Percentiles rank a stretch among this genome's conserved stretches.
Conservation (phyloP, 2,888 invertebrate species). For the Trichogramma dendrolimi region DNA sequence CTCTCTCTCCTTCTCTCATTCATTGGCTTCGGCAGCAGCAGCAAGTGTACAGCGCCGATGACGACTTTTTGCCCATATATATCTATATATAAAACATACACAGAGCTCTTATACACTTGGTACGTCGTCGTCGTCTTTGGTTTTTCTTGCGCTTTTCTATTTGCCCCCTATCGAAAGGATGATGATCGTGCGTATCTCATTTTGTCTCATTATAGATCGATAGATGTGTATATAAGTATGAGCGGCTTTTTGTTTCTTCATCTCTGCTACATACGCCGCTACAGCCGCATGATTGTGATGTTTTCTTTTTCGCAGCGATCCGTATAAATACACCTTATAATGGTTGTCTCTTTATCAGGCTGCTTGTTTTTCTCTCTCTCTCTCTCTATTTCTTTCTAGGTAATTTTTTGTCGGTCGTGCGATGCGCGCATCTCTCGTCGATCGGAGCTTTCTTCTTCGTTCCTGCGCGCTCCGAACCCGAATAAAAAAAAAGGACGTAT, state of each 20-base stretch:
- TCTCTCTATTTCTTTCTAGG: not conserved
- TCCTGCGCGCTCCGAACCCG: no score
- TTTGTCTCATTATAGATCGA: conserved; percentile 17
- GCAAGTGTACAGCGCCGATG: no score
- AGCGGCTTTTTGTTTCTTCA: conserved; percentile 1
- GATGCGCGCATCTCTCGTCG: no score
- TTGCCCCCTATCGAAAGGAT: no score
- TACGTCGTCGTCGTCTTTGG: no score
- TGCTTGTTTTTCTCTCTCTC: not conserved
- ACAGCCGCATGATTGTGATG: conserved; percentile 4
- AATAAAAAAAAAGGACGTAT: no score
- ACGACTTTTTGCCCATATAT: no score
- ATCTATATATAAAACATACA: no score
- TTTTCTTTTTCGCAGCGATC: not conserved
- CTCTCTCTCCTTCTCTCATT: not conserved
- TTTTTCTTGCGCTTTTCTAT: no score
- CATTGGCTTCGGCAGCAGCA: not conserved
- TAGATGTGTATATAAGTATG: not conserved
- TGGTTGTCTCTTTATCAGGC: not conserved
- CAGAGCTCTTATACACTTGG: no score
- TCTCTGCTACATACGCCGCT: not conserved
- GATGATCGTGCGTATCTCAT: conserved; percentile 3
- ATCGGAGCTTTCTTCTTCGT: no score
- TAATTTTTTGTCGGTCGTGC: no score
- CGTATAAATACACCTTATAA: not conserved